phyloP scores from a whole-genome alignment of 2,888 invertebrate genomes.

The Drosophila austrosaltans region DNA sequence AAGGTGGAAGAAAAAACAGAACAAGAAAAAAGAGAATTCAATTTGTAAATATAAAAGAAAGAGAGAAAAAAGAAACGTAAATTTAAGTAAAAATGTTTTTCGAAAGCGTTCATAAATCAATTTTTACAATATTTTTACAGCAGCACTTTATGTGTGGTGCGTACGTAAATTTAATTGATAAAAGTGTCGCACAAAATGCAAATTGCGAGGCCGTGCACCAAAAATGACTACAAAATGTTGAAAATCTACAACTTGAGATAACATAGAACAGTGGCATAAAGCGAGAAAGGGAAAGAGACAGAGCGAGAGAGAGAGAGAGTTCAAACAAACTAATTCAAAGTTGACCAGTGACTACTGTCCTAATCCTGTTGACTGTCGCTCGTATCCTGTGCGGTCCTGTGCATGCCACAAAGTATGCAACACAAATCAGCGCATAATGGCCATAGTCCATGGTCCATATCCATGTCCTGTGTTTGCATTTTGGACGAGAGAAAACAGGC shows the following conservation, averaged over 20 bases:
- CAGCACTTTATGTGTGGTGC: constrained; percentile 36
- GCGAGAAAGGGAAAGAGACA: background rate
- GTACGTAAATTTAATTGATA: constrained; percentile 78
- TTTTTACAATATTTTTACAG: constrained; percentile 52
- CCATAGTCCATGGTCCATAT: constrained; percentile 56
- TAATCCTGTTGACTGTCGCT: constrained; percentile 26
- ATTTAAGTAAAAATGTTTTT: constrained; percentile 34
- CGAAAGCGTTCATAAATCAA: constrained; percentile 39
- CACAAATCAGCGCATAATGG: constrained; percentile 76
- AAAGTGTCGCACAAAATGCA: constrained; percentile 61
- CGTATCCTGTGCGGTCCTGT: constrained; percentile 30
- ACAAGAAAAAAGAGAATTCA: constrained; percentile 38
- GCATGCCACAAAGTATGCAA: constrained; percentile 67
- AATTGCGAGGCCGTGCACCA: constrained; percentile 49
- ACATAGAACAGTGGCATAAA: constrained; percentile 28
- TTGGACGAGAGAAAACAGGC: constrained; percentile 37
- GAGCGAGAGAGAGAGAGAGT: constrained; percentile 46
- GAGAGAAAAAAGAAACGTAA: background rate
- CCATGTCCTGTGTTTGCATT: constrained; percentile 65
- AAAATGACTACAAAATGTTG: constrained; percentile 69
- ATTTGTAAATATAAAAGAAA: constrained; percentile 24
- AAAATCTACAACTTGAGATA: constrained; percentile 80
- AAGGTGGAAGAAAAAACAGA: constrained; percentile 36
- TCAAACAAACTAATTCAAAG: constrained; percentile 79
- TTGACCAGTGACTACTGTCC: constrained; percentile 39